phyloP scores from a whole-genome alignment of 2,888 invertebrate species.

The Cynaeus angustus region DNA sequence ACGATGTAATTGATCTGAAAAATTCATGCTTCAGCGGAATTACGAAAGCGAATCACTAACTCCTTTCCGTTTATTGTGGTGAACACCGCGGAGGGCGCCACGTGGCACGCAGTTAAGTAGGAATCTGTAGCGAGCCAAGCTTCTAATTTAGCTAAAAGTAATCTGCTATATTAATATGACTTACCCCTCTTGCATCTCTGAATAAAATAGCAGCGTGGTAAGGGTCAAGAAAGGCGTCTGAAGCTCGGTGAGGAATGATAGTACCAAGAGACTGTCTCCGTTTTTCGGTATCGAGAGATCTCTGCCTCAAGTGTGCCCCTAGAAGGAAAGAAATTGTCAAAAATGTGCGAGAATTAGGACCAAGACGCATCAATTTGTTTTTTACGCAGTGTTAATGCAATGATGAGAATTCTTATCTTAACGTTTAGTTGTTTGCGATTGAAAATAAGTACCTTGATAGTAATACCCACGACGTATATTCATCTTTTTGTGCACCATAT shows the following conservation, averaged over 20 bases:
- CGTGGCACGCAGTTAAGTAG: not conserved
- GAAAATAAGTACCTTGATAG: constrained; percentile 31
- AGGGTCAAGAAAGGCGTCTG: constrained; percentile 89
- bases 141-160: not conserved
- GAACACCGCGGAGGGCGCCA: not conserved
- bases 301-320: constrained; percentile 86
- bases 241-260: constrained; percentile 78
- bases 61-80: not conserved
- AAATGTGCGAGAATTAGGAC: no score
- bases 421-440: not conserved
- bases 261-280: constrained; percentile 86
- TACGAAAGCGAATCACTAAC: no score
- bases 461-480: constrained; percentile 31
- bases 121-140: constrained; percentile 12
- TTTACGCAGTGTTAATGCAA: no score
- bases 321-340: constrained; percentile 56
- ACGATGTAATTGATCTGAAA: no score
- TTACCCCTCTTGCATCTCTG: constrained; percentile 93
- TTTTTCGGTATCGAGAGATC: constrained; percentile 84
- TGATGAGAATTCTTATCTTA: not conserved
- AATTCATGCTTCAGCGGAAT: no score
- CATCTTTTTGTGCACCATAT: constrained; percentile 13
- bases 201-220: constrained; percentile 93
- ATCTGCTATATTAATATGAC: constrained; percentile 62
- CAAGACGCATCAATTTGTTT: no score